Evolutionary conservation across 2,113 vertebrate genomes (phyloP), one percentile per base, ranked within the genome.

Genomic region (Heterotilapia buettikoferi): DNA sequence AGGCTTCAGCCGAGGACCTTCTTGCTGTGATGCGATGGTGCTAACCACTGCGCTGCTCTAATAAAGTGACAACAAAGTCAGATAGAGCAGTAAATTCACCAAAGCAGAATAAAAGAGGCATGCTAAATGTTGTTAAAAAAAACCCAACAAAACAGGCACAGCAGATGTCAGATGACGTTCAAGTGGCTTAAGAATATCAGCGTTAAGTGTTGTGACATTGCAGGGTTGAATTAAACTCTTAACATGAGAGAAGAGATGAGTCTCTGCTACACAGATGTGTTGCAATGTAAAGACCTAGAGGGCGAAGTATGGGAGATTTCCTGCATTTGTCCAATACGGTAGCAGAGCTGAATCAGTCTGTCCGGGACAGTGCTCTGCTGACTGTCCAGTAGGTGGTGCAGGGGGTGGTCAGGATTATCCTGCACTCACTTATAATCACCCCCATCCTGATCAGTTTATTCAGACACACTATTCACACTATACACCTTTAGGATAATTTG

Each of bases 311-410:
- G 2, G 21, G 24, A 76, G 40, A 47, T 29, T 47, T 76, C 68
- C 68, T 76, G 9, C 16, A 11, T 76, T 21, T 47, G 40, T 47
- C 14, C 40, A 29, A 19, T 7, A 14, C 3, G 3, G 68, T 21
- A 73, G 40, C 38, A 26, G 21, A 73, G 38, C 40, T 1, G 68
- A 73, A 45, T 26, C 21, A 0, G 68, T 1, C 21, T 29, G 40
- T 29, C 9, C 0, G 1, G 9, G 24, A 29, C 24, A 16, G 14
- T 7, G 14, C 6, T 18, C 24, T 0, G 3, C 14, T 47, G 68
- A 4, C 21, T 5, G 68, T 5, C 40, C 40, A 47, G 21, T 76
- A 29, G 40, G n/a, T 2, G 66, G 66, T 26, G 40, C 66, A 45
- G 13, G 7, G n/a, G 3, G 38, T 2, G 38, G 66, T 45, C 68